These are phyloP conservation scores for Calcarius lapponicus DNA, from an alignment of 2,797 vertebrate genomes.

Conservation along the genomic window DNA sequence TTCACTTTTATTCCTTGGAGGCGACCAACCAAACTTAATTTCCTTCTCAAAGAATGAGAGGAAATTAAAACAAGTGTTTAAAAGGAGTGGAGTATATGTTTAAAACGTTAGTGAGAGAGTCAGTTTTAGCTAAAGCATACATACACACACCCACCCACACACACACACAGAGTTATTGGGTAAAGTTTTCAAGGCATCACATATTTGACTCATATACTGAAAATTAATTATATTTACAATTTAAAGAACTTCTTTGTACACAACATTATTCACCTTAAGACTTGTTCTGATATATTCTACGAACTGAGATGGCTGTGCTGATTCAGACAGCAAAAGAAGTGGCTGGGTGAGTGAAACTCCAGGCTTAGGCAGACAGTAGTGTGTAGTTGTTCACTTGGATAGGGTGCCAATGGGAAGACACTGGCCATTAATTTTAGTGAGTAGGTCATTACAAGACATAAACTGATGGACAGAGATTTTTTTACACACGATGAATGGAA, in stretches of 20 bases:
- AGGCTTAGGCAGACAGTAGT: neutral
- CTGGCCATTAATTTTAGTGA: neutral
- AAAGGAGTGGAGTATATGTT: neutral
- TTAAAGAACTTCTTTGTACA: neutral
- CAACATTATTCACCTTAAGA: neutral
- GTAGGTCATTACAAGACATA: neutral
- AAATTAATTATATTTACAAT: neutral
- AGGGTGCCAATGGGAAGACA: neutral
- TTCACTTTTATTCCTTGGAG: conserved; percentile 80
- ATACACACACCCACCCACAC: accelerated
- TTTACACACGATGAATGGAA: neutral
- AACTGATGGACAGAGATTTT: neutral
- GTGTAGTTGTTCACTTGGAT: neutral
- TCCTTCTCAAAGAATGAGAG: conserved; percentile 75
- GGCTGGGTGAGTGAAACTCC: neutral
- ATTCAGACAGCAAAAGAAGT: neutral
- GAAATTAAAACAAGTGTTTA: conserved; percentile 32
- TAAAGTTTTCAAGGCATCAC: neutral
- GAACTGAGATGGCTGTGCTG: neutral
- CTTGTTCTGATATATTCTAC: neutral
- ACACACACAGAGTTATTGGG: neutral
- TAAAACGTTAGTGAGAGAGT: neutral
- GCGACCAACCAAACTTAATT: conserved; percentile 77
- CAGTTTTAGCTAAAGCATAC: neutral
- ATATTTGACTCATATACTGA: neutral